A percentile compares a stretch with the other conserved stretches of the same genome.
Conservation (phyloP, 2,888 invertebrate genomes). For the Tineola bisselliella region DNA sequence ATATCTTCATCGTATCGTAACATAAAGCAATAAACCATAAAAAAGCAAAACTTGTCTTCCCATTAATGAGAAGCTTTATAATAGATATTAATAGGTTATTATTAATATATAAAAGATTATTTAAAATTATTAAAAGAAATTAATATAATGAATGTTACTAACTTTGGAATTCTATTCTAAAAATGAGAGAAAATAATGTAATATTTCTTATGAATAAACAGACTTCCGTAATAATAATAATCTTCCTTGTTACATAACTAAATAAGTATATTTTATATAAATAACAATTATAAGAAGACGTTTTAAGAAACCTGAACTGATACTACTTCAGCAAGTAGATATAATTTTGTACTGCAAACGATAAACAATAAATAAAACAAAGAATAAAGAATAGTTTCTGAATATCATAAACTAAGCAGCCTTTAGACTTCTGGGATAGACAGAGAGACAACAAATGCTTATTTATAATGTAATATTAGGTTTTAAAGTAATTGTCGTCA, state of each 20-base stretch:
- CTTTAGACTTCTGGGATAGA: no score
- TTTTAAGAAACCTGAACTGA: neutral
- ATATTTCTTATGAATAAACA: constrained; percentile 6
- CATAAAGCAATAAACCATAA: neutral
- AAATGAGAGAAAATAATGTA: constrained; percentile 2
- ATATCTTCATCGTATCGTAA: no score
- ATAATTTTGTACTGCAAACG: no score
- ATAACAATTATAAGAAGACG: neutral
- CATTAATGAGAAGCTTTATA: neutral
- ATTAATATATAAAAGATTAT: neutral
- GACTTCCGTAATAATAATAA: neutral
- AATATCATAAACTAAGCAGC: no score
- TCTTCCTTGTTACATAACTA: neutral
- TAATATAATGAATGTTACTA: neutral
- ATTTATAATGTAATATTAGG: no score
- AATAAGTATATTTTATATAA: neutral
- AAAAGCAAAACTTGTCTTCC: neutral
- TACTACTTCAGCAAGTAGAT: neutral
- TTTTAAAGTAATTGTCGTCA: neutral
- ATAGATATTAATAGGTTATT: neutral
- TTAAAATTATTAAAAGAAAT: neutral
- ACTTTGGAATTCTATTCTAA: constrained; percentile 1
- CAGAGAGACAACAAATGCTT: no score
- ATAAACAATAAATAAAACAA: no score
- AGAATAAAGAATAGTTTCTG: no score